These are phyloP conservation scores for Platycheirus rosarum DNA, from an alignment of 2,888 invertebrate species.

Conservation along the genomic window DNA sequence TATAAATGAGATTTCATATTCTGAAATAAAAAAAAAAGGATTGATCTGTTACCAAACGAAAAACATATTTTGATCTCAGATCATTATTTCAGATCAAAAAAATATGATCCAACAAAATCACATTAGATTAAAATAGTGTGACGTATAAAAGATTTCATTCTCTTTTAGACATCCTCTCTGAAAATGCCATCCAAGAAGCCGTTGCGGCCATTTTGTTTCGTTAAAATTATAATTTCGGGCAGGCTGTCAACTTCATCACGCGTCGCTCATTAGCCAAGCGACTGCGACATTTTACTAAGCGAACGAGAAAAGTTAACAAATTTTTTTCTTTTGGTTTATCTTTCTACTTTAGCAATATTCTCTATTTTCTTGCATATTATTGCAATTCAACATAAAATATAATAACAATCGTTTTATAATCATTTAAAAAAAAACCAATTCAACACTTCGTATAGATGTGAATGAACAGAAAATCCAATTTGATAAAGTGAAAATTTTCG, in stretches of 20 bases:
- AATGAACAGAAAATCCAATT: slow-evolving; percentile 35
- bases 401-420: slow-evolving; percentile 47
- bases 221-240: slow-evolving; percentile 45
- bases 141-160: too few species aligned
- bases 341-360: slow-evolving; percentile 74
- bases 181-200: slow-evolving; percentile 39
- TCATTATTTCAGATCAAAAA: too few species aligned
- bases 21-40: too few species aligned
- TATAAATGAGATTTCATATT: too few species aligned
- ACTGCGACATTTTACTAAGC: slow-evolving; percentile 76
- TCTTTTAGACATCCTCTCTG: too few species aligned
- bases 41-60: too few species aligned
- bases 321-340: slow-evolving; percentile 61
- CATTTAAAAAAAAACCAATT: slow-evolving; percentile 16
- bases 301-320: slow-evolving; percentile 75
- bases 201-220: slow-evolving; percentile 77
- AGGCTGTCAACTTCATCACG: slow-evolving; percentile 71
- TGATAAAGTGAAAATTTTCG: slow-evolving; percentile 55
- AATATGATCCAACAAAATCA: too few species aligned
- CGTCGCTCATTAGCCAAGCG: slow-evolving; percentile 72
- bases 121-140: too few species aligned
- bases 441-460: slow-evolving; percentile 52
- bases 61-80: too few species aligned
- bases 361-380: slow-evolving; percentile 75
- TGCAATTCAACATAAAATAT: slow-evolving; percentile 58